Percentiles rank a stretch among this genome's conserved stretches.
Conservation (phyloP, 1,140 invertebrate species). For the Dryas iulia region DNA sequence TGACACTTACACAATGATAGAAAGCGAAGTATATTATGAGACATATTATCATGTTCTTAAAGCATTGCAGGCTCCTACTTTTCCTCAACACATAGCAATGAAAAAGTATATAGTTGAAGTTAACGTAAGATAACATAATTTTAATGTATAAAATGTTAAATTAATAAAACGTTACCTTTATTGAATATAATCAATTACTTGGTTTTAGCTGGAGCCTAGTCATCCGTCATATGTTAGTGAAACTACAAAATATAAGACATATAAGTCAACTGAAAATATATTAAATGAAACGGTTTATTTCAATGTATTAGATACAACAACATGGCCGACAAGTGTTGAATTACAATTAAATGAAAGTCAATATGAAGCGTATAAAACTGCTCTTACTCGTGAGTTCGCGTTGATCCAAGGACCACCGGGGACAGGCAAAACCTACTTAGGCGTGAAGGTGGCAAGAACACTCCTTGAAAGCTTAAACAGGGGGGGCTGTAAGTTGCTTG, state of each 20-base stretch:
- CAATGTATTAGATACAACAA: slow-evolving; percentile 44
- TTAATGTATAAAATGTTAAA: background rate
- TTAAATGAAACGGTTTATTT: slow-evolving; percentile 2
- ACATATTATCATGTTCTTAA: slow-evolving; percentile 84
- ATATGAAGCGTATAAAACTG: slow-evolving; percentile 80
- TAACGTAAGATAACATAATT: slow-evolving; percentile 54
- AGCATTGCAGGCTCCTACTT: slow-evolving; percentile 80
- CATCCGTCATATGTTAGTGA: slow-evolving; percentile 52
- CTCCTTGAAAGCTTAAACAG: slow-evolving; percentile 78
- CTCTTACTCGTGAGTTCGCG: slow-evolving; percentile 83
- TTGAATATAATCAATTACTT: background rate
- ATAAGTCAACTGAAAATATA: background rate
- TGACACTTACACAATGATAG: slow-evolving; percentile 82
- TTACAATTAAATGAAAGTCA: slow-evolving; percentile 82
- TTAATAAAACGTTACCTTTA: background rate
- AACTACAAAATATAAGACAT: slow-evolving; percentile 5
- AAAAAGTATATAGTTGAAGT: slow-evolving; percentile 83
- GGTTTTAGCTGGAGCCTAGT: slow-evolving; percentile 78
- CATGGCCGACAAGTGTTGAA: slow-evolving; percentile 67
- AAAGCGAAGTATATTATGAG: slow-evolving; percentile 85
- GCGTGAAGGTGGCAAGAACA: slow-evolving; percentile 83
- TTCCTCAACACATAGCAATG: slow-evolving; percentile 82
- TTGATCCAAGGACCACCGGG: slow-evolving; percentile 92
- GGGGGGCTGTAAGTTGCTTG: slow-evolving; percentile 48
- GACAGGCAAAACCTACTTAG: slow-evolving; percentile 90